These are phyloP conservation scores for Danaus plexippus DNA, from an alignment of 1,140 invertebrate species.

Conservation along the genomic window DNA sequence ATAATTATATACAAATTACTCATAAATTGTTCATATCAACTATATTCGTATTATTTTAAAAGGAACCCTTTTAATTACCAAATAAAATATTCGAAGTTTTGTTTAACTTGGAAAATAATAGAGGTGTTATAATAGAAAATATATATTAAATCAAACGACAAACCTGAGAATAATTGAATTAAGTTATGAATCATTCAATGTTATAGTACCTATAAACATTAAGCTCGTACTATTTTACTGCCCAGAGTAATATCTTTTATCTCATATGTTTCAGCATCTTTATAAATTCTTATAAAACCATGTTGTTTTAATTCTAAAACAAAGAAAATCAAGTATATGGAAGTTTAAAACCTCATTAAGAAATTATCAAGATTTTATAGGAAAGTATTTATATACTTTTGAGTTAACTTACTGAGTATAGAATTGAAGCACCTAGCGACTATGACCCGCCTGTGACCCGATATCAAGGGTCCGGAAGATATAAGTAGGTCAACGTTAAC, in stretches of 20 bases:
- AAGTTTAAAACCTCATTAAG: too few species aligned
- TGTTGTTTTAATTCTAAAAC: conserved; percentile 54
- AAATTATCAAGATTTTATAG: too few species aligned
- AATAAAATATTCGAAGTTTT: neutral
- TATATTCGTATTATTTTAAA: conserved; percentile 27
- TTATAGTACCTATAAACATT: neutral
- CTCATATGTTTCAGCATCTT: conserved; percentile 38
- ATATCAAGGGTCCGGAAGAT: conserved; percentile 25
- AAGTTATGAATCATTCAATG: too few species aligned
- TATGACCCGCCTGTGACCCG: conserved; percentile 27
- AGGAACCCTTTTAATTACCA: conserved; percentile 1
- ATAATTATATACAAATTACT: conserved; percentile 61
- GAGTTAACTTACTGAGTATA: conserved; percentile 42
- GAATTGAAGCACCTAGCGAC: conserved; percentile 51
- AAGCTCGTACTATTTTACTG: conserved; percentile 22
- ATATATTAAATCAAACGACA: too few species aligned
- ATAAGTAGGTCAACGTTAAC: conserved; percentile 30
- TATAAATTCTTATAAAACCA: conserved; percentile 38
- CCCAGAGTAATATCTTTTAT: conserved; percentile 39
- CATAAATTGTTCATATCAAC: conserved; percentile 68
- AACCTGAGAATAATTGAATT: too few species aligned
- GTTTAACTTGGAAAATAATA: too few species aligned
- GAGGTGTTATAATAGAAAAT: too few species aligned
- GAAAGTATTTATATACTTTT: too few species aligned
- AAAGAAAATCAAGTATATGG: conserved; percentile 2